Conservation (phyloP, 2,797 vertebrate genomes). For the Muscicapa comitata region DNA sequence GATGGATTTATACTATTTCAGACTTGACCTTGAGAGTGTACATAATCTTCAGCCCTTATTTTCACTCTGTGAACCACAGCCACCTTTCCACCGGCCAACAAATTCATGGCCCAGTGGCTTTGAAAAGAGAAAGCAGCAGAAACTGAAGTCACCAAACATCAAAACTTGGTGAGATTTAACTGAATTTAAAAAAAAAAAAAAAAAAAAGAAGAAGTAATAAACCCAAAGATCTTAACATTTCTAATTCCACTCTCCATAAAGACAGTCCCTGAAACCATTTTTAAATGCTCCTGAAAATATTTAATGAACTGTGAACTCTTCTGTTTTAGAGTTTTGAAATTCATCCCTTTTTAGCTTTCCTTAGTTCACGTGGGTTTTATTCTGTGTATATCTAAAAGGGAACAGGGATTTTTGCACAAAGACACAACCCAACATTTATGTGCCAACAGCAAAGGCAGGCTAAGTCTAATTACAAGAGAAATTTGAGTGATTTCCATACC, state of each 20-base stretch:
- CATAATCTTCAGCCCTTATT: neutral
- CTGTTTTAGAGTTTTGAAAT: neutral
- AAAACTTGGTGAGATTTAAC: neutral
- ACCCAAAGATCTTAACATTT: neutral
- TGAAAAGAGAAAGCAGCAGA: neutral
- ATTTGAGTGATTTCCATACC: constrained; percentile 7
- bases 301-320: neutral
- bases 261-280: neutral
- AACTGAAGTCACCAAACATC: neutral
- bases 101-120: neutral
- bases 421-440: neutral
- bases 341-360: neutral
- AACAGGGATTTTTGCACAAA: neutral
- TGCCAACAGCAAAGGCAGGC: neutral
- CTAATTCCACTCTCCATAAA: neutral
- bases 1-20: neutral
- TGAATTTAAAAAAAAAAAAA: neutral
- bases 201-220: neutral
- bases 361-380: neutral
- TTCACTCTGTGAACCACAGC: neutral
- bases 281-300: neutral
- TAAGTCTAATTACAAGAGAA: neutral
- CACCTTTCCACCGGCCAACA: neutral
- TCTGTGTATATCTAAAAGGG: neutral
- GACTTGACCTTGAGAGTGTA: neutral